Conservation (phyloP, 2,113 vertebrate genomes). For the Ancistrus triradiatus region DNA sequence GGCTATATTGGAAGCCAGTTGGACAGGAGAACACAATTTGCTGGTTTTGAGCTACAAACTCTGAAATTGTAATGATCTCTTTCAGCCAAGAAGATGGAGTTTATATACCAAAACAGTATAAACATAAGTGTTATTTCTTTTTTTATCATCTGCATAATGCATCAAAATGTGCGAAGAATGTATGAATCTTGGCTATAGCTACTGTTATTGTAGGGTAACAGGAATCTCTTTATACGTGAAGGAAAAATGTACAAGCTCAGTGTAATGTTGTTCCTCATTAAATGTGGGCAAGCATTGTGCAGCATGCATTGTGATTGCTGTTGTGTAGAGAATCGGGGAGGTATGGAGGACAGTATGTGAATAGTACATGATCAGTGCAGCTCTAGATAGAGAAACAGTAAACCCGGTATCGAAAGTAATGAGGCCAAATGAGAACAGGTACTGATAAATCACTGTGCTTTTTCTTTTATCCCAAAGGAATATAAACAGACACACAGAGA, state of each 20-base stretch:
- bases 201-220: background rate
- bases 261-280: conserved; percentile 14
- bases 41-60: background rate
- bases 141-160: background rate
- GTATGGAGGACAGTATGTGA: background rate
- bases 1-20: conserved; percentile 5
- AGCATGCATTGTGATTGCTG: background rate
- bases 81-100: background rate
- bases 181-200: background rate
- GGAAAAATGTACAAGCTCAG: conserved; percentile 2
- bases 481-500: no score
- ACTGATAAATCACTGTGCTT: no score
- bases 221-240: background rate
- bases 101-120: background rate
- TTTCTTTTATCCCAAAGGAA: no score
- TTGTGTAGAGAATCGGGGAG: background rate
- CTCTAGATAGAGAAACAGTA: background rate
- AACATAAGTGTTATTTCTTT: background rate
- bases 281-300: conserved; percentile 5
- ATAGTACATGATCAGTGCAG: conserved; percentile 4
- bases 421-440: background rate
- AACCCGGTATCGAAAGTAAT: background rate
- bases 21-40: conserved; percentile 12
- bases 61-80: background rate
- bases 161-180: background rate